Base-by-base conservation (phyloP, 2,888 invertebrate genomes). In the Phrixothrix hirtus region DNA sequence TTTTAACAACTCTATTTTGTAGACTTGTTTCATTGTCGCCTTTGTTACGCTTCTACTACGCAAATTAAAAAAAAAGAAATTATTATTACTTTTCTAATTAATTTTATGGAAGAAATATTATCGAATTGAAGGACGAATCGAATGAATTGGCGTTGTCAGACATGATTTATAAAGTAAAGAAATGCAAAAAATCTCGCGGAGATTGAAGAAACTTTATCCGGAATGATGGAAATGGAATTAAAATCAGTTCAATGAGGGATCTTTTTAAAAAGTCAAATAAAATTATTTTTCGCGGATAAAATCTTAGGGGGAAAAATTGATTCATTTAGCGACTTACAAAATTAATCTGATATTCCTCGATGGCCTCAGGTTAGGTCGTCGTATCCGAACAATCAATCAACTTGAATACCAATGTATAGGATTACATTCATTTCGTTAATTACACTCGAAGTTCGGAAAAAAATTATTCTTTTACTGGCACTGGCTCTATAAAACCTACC, bases 401-500 rank as follows among this genome's bases (percentile, higher is more conserved):
- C n/a, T n/a, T n/a, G n/a, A n/a, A n/a, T n/a, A n/a, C n/a, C n/a
- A n/a, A n/a, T n/a, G n/a, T n/a, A n/a, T n/a, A n/a, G n/a, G n/a
- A n/a, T n/a, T n/a, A n/a, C n/a, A n/a, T n/a, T n/a, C n/a, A n/a
- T n/a, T n/a, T n/a, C n/a, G n/a, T n/a, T n/a, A n/a, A n/a, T n/a
- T n/a, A n/a, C n/a, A n/a, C n/a, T n/a, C n/a, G n/a, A n/a, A n/a
- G n/a, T n/a, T n/a, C n/a, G n/a, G n/a, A n/a, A n/a, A n/a, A n/a
- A n/a, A n/a, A n/a, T n/a, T n/a, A n/a, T n/a, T n/a, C n/a, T n/a
- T n/a, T n/a, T n/a, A n/a, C n/a, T n/a, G n/a, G n/a, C n/a, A 56
- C 42, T 37, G 61, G 66, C 59, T 51, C 67, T 61, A 67, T 68
- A 67, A 67, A 67, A 62, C 57, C 61, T 65, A 68, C 69, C 67